These are phyloP conservation scores for Megalonaias nervosa DNA, from an alignment of 1,140 invertebrate species.

Conservation along the genomic window DNA sequence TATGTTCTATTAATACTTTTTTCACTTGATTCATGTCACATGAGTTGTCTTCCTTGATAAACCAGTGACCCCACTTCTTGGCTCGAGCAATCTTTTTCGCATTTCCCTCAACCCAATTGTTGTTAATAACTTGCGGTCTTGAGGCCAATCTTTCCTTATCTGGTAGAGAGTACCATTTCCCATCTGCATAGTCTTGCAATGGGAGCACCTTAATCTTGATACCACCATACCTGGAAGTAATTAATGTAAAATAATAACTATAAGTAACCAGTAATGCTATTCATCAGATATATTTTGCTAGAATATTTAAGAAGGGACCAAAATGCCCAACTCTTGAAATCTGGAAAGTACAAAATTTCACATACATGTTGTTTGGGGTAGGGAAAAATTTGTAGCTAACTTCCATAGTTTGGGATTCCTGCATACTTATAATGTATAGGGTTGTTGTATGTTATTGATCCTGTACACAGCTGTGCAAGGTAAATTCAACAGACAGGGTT, in stretches of 20 bases:
- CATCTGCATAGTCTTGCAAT: conserved; percentile 47
- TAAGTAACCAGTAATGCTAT: too few species aligned
- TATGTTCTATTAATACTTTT: neutral
- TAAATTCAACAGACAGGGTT: too few species aligned
- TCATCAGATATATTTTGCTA: too few species aligned
- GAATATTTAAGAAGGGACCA: too few species aligned
- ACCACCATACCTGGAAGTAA: conserved; percentile 32
- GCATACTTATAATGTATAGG: too few species aligned
- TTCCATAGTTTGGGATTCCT: too few species aligned
- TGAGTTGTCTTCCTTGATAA: conserved; percentile 29
- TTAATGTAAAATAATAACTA: neutral
- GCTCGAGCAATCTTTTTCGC: conserved; percentile 37
- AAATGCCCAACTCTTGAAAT: too few species aligned
- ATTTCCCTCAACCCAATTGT: conserved; percentile 47
- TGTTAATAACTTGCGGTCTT: conserved; percentile 43
- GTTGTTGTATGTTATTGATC: too few species aligned
- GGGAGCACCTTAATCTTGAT: conserved; percentile 41
- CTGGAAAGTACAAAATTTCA: too few species aligned
- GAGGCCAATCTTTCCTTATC: conserved; percentile 13
- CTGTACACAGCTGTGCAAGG: too few species aligned
- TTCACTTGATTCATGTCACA: conserved; percentile 35
- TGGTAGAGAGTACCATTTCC: conserved; percentile 50
- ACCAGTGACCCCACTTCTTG: conserved; percentile 47
- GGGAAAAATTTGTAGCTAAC: too few species aligned
- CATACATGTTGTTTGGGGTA: too few species aligned